Percentiles rank a stretch among this genome's conserved stretches.
Conservation (phyloP, 1,140 invertebrate species). For the Trichogramma pretiosum region DNA sequence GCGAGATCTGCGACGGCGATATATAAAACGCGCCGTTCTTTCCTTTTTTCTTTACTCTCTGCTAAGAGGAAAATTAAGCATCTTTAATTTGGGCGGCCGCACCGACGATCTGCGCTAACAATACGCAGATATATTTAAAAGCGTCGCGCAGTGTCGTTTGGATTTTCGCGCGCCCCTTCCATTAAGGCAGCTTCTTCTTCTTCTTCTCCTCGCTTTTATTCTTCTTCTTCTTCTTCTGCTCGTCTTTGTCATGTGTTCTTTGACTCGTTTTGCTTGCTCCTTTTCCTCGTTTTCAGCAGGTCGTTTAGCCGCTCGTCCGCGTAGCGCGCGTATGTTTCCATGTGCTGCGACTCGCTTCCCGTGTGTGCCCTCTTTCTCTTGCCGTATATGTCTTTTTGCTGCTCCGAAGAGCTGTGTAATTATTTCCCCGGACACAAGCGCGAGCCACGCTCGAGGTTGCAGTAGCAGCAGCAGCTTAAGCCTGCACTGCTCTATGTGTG, state of each 20-base stretch:
- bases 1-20: not conserved
- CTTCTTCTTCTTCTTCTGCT: too few relatives aligned
- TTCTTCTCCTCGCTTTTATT: not conserved
- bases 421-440: not conserved
- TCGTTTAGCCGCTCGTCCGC: too few relatives aligned
- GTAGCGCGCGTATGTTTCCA: too few relatives aligned
- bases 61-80: conserved; percentile 17
- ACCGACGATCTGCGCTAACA: conserved; percentile 1
- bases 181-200: conserved; percentile 7
- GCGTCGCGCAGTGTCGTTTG: too few relatives aligned
- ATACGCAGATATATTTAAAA: conserved; percentile 19
- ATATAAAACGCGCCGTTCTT: too few relatives aligned
- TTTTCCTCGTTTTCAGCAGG: too few relatives aligned
- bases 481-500: not conserved
- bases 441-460: not conserved
- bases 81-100: conserved; percentile 11
- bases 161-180: conserved; percentile 15
- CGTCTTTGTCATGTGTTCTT: too few relatives aligned
- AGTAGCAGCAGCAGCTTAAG: too few relatives aligned
- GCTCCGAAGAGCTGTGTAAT: not conserved
- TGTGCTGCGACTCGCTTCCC: too few relatives aligned
- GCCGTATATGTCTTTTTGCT: not conserved
- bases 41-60: not conserved
- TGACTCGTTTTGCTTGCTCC: too few relatives aligned
- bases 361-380: not conserved